Evolutionary conservation across 2,888 invertebrate genomes (phyloP).

Genomic region (Yponomeuta malinellus): DNA sequence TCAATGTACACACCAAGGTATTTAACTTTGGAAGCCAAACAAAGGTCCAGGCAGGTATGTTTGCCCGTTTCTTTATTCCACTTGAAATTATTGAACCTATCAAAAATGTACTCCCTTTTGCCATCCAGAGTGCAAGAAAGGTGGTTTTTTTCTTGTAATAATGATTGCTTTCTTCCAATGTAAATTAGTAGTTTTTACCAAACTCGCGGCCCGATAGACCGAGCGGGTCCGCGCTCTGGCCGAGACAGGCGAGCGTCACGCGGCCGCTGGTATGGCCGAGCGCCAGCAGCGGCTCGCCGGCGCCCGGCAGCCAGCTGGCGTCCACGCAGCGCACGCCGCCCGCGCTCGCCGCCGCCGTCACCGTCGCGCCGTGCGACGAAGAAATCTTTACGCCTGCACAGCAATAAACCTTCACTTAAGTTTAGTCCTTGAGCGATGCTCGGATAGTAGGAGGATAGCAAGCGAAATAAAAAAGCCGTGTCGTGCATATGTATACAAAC

Average conservation of each 20-base stretch:
- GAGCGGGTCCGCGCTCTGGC: conserved; percentile 80
- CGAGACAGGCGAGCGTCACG: conserved; percentile 86
- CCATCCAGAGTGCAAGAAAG: too few relatives aligned
- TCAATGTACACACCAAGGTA: too few relatives aligned
- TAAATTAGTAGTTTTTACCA: conserved; percentile 57
- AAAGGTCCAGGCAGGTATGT: too few relatives aligned
- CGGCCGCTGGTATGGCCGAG: conserved; percentile 93
- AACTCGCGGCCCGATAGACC: conserved; percentile 86
- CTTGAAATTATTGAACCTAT: too few relatives aligned
- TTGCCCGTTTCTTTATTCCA: too few relatives aligned
- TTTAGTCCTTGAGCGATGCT: background rate
- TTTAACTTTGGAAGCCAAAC: too few relatives aligned
- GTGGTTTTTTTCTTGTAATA: too few relatives aligned
- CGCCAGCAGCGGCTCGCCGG: conserved; percentile 87
- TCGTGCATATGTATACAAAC: conserved; percentile 35
- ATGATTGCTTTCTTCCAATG: too few relatives aligned
- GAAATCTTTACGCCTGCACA: conserved; percentile 80
- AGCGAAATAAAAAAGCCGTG: too few relatives aligned
- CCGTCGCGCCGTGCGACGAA: conserved; percentile 79
- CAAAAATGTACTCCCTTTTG: too few relatives aligned
- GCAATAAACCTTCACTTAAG: background rate
- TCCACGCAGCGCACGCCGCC: conserved; percentile 92
- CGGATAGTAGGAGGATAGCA: background rate
- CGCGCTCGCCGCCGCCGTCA: conserved; percentile 84
- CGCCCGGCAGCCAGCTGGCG: conserved; percentile 84